Conservation (phyloP, 2,888 invertebrate species). For the Cantharis lateralis region DNA sequence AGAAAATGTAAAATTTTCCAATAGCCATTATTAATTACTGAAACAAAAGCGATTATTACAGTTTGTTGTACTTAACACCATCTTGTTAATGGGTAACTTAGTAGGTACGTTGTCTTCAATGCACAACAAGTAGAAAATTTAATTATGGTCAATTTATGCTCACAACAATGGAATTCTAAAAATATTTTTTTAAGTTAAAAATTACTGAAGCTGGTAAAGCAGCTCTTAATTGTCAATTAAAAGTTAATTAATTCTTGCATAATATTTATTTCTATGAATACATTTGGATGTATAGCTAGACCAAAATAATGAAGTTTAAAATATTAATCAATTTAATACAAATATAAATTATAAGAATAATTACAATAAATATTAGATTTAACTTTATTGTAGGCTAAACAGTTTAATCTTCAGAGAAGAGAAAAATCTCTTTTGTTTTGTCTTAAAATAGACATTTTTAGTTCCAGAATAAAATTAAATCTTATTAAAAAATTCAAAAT, state of each 20-base stretch:
- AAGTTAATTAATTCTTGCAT: background rate
- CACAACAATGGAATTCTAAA: background rate
- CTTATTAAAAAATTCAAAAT: no score
- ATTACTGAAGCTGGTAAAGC: background rate
- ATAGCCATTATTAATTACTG: background rate
- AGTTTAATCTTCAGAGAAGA: no score
- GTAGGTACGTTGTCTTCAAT: background rate
- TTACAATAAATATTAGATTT: no score
- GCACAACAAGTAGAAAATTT: background rate
- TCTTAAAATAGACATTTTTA: no score
- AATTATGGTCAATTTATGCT: background rate
- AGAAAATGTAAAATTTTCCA: background rate
- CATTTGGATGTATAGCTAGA: no score
- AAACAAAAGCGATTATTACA: background rate
- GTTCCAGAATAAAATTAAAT: no score
- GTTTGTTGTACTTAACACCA: background rate
- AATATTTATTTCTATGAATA: background rate
- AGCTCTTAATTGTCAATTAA: background rate
- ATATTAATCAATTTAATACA: background rate
- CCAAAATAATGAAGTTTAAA: background rate
- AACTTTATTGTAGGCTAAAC: no score
- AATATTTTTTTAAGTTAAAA: background rate
- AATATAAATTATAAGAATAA: background rate
- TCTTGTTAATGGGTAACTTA: background rate
- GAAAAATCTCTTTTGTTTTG: no score